Percentiles rank a stretch among this genome's conserved stretches.
phyloP scores from a whole-genome alignment of 2,797 vertebrate species.

The Schizopygopsis pylzovi region DNA sequence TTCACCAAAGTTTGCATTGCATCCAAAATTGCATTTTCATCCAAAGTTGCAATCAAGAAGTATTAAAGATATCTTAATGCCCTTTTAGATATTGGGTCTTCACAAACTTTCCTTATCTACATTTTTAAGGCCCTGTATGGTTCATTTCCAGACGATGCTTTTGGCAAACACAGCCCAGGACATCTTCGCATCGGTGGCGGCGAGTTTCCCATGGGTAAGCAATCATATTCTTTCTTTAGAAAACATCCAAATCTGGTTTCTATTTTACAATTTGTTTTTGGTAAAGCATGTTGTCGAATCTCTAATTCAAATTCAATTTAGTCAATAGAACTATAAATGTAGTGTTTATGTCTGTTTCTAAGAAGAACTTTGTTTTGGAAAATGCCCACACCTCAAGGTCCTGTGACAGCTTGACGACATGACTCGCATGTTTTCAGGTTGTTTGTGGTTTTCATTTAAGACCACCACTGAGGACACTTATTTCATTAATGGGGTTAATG shows the following conservation, averaged over 20 bases:
- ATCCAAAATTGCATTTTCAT: neutral
- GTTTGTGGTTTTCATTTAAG: constrained; percentile 6
- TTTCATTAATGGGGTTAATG: constrained; percentile 16
- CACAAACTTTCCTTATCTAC: neutral
- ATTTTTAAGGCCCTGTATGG: neutral
- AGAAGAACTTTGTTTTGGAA: constrained; percentile 2
- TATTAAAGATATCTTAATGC: neutral
- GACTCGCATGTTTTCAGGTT: constrained; percentile 1
- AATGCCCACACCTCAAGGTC: neutral
- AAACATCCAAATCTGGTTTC: neutral
- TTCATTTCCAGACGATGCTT: neutral
- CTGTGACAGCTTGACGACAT: neutral
- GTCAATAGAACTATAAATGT: no score
- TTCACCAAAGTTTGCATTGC: neutral
- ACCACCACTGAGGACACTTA: neutral
- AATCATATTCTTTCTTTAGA: neutral
- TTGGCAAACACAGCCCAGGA: neutral
- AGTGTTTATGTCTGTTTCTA: neutral
- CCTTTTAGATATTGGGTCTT: neutral
- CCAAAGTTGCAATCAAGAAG: neutral
- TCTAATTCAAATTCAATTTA: neutral
- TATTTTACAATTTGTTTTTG: neutral
- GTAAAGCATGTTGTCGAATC: neutral
- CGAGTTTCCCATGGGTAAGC: neutral
- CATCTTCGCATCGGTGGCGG: neutral